Evolutionary conservation across 2,113 vertebrate genomes (phyloP).

Genomic region (Lagopus muta): DNA sequence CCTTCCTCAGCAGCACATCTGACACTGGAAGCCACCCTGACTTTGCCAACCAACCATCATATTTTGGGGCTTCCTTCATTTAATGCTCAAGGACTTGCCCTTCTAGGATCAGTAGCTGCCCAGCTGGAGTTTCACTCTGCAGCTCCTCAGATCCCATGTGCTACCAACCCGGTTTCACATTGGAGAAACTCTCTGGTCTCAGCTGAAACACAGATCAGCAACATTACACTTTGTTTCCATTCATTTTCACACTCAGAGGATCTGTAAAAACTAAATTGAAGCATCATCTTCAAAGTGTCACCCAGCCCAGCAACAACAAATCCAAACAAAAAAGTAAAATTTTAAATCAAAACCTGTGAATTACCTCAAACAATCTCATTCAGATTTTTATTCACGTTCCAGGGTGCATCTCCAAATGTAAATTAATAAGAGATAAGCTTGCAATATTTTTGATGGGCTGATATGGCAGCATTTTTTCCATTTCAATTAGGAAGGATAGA

Average conservation of each 20-base stretch:
- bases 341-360: slow-evolving; percentile 48
- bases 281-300: slow-evolving; percentile 40
- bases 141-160: neutral
- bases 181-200: neutral
- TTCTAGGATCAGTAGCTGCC: slow-evolving; percentile 1
- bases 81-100: neutral
- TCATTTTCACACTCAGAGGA: slow-evolving; percentile 55
- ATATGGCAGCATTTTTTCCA: slow-evolving; percentile 15
- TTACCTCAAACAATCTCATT: slow-evolving; percentile 30
- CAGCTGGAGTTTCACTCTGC: neutral
- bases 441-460: slow-evolving; percentile 17
- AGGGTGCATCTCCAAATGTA: slow-evolving; percentile 20
- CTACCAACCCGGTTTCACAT: neutral
- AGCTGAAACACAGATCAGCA: slow-evolving; percentile 51
- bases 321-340: neutral
- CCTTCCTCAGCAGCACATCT: neutral
- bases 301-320: slow-evolving; percentile 33
- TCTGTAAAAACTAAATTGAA: slow-evolving; percentile 46
- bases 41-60: neutral
- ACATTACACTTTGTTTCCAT: slow-evolving; percentile 35
- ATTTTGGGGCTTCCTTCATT: neutral
- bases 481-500: slow-evolving; percentile 49
- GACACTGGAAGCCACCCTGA: neutral
- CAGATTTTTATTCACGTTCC: slow-evolving; percentile 29
- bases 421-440: slow-evolving; percentile 51